Percentiles rank a stretch among this genome's conserved stretches.
These are phyloP conservation scores for Pseudococcus jackbeardsleyi DNA, from an alignment of 2,888 invertebrate species.

Conservation along the genomic window DNA sequence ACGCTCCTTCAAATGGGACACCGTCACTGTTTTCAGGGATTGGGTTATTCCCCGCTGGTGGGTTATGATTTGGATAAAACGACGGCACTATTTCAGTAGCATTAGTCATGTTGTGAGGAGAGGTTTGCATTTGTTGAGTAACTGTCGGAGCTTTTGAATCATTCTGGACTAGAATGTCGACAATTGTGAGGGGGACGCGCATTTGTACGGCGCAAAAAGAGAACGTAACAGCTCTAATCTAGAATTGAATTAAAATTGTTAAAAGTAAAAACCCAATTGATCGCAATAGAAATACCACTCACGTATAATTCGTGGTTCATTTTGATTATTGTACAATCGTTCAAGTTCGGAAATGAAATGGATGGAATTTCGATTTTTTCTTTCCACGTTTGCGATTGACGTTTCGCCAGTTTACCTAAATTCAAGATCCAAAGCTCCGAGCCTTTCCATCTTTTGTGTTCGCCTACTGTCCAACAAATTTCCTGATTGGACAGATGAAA, in stretches of 20 bases:
- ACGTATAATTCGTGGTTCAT: constrained; percentile 63
- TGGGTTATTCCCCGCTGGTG: neutral
- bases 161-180: too few species aligned
- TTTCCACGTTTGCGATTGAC: constrained; percentile 65
- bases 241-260: neutral
- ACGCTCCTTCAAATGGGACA: constrained; percentile 21
- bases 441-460: too few species aligned
- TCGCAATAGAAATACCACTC: neutral
- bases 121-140: neutral
- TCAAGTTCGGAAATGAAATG: constrained; percentile 63
- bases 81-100: neutral
- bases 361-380: constrained; percentile 63
- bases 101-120: neutral
- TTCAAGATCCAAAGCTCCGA: too few species aligned
- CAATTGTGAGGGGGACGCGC: constrained; percentile 64
- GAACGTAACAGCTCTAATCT: constrained; percentile 61
- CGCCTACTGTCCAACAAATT: constrained; percentile 36
- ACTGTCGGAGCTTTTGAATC: constrained; percentile 7
- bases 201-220: too few species aligned
- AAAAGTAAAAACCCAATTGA: neutral
- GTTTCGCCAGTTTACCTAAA: too few species aligned
- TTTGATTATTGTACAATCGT: constrained; percentile 62
- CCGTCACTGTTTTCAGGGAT: neutral
- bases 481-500: constrained; percentile 15
- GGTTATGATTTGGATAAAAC: neutral